Evolutionary conservation across 2,797 vertebrate genomes (phyloP).

Genomic region (Pangasius macronema): DNA sequence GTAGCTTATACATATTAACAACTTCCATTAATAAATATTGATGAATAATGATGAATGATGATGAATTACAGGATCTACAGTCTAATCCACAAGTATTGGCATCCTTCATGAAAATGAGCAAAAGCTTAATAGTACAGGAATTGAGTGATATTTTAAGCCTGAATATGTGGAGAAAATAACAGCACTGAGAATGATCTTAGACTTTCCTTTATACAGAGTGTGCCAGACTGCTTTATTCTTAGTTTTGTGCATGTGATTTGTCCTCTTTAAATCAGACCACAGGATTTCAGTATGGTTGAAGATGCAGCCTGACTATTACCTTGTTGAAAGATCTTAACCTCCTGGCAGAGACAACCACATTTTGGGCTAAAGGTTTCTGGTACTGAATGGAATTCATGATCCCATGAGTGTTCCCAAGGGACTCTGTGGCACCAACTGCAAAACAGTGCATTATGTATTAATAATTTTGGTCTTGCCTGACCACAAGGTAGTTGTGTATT

Average conservation of each 20-base stretch:
- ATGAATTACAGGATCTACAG: background rate
- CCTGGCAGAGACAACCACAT: background rate
- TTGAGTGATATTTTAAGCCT: background rate
- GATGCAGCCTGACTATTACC: background rate
- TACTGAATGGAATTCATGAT: background rate
- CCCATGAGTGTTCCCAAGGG: background rate
- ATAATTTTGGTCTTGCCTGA: too few species aligned
- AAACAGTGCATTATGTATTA: too few species aligned
- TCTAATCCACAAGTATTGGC: background rate
- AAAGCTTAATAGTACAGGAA: background rate
- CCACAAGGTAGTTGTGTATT: background rate
- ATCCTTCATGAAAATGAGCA: background rate
- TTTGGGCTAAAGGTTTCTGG: background rate
- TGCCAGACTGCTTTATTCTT: background rate
- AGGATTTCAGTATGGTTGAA: background rate
- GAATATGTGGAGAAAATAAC: background rate
- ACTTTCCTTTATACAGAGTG: background rate
- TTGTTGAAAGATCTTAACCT: background rate
- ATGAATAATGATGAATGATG: background rate
- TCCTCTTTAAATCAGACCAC: background rate
- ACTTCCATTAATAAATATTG: background rate
- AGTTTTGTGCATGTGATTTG: background rate
- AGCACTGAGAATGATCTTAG: background rate
- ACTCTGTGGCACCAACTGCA: background rate
- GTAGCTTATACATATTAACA: conserved; percentile 4